Conservation (phyloP, 2,888 invertebrate species). For the Pimpla rufipes region DNA sequence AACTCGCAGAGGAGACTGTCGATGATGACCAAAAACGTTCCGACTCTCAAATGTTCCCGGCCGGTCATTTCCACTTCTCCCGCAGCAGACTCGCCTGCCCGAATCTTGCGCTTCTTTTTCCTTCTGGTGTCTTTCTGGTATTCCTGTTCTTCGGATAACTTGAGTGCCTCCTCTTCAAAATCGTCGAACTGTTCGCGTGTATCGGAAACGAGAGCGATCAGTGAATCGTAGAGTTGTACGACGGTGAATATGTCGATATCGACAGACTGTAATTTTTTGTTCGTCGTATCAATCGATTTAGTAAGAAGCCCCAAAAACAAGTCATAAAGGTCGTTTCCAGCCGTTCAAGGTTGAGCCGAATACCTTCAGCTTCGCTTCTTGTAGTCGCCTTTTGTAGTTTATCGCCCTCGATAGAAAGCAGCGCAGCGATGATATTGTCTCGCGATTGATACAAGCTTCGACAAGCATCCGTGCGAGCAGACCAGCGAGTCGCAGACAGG, state of each 20-base stretch:
- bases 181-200: no score
- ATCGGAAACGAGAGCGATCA: no score
- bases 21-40: constrained; percentile 35
- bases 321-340: constrained; percentile 64
- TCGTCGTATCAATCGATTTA: constrained; percentile 53
- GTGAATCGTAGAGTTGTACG: no score
- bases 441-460: constrained; percentile 60
- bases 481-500: constrained; percentile 59
- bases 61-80: constrained; percentile 37
- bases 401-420: constrained; percentile 52
- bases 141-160: no score
- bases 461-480: constrained; percentile 60
- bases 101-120: no score
- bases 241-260: no score
- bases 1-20: constrained; percentile 8
- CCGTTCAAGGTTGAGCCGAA: constrained; percentile 56
- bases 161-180: no score
- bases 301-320: constrained; percentile 55
- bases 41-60: constrained; percentile 43
- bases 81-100: constrained; percentile 3
- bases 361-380: constrained; percentile 59
- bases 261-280: no score
- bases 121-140: no score
- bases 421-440: constrained; percentile 50
- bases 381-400: constrained; percentile 54